Evolutionary conservation across 1,140 invertebrate species (phyloP).

Genomic region (Theocolax elegans): DNA sequence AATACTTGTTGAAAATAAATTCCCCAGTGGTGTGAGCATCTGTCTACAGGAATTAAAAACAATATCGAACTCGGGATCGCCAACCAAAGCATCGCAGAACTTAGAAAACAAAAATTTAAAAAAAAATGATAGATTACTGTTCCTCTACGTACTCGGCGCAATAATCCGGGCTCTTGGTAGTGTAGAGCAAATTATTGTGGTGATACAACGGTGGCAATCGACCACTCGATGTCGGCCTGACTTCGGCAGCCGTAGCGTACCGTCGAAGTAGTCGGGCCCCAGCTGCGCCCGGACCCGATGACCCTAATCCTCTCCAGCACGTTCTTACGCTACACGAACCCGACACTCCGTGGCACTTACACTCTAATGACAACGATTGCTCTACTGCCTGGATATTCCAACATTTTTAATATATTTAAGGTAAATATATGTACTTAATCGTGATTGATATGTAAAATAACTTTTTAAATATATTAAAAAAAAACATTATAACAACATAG

Average conservation of each 20-base stretch:
- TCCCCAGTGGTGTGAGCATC: too few species aligned
- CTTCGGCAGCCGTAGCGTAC: constrained; percentile 64
- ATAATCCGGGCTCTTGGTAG: constrained; percentile 76
- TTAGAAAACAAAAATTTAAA: too few species aligned
- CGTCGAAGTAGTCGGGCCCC: constrained; percentile 63
- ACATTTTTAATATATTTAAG: too few species aligned
- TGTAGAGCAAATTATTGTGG: constrained; percentile 73
- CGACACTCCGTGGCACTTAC: constrained; percentile 78
- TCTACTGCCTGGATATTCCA: constrained; percentile 65
- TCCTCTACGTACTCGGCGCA: constrained; percentile 74
- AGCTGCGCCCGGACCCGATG: constrained; percentile 62
- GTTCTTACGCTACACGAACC: constrained; percentile 76
- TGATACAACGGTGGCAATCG: constrained; percentile 62
- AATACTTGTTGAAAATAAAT: too few species aligned
- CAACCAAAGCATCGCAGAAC: too few species aligned
- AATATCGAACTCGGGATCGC: too few species aligned
- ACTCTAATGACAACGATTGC: constrained; percentile 70
- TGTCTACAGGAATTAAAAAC: too few species aligned
- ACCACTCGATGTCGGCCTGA: constrained; percentile 60
- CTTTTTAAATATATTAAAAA: too few species aligned
- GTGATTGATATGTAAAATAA: too few species aligned
- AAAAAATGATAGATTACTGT: too few species aligned
- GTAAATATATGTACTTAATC: too few species aligned
- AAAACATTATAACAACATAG: too few species aligned
- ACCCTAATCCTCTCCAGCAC: constrained; percentile 73